phyloP scores from a whole-genome alignment of 2,888 invertebrate species.

The Ophion costatus region DNA sequence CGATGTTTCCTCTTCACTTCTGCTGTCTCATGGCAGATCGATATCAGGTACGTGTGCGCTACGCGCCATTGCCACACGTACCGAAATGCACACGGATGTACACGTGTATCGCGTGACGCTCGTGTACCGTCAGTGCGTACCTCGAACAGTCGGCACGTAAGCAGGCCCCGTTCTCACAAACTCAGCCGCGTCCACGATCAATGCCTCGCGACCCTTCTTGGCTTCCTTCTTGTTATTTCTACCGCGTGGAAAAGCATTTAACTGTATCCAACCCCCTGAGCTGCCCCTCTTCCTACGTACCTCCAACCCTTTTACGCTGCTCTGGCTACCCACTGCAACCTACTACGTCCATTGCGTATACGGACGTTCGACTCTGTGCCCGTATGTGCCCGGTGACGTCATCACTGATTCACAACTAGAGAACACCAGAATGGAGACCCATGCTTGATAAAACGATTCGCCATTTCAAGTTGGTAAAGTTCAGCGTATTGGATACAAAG shows the following conservation, averaged over 20 bases:
- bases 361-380: too few species aligned
- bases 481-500: too few species aligned
- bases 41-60: constrained; percentile 61
- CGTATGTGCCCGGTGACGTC: too few species aligned
- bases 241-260: constrained; percentile 60
- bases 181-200: constrained; percentile 52
- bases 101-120: constrained; percentile 13
- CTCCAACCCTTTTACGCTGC: too few species aligned
- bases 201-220: constrained; percentile 60
- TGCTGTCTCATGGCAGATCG: constrained; percentile 59
- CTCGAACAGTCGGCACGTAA: constrained; percentile 48
- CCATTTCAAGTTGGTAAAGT: too few species aligned
- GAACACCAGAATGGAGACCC: too few species aligned
- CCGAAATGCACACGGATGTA: background rate
- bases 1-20: constrained; percentile 47
- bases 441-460: too few species aligned
- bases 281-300: background rate
- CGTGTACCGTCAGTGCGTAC: background rate
- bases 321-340: too few species aligned
- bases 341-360: too few species aligned
- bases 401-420: too few species aligned
- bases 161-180: constrained; percentile 50
- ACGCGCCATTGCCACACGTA: constrained; percentile 19
- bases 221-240: constrained; percentile 67
- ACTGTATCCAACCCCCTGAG: constrained; percentile 60